Evolutionary conservation across 1,140 invertebrate species (phyloP).

Genomic region (Portunus trituberculatus): DNA sequence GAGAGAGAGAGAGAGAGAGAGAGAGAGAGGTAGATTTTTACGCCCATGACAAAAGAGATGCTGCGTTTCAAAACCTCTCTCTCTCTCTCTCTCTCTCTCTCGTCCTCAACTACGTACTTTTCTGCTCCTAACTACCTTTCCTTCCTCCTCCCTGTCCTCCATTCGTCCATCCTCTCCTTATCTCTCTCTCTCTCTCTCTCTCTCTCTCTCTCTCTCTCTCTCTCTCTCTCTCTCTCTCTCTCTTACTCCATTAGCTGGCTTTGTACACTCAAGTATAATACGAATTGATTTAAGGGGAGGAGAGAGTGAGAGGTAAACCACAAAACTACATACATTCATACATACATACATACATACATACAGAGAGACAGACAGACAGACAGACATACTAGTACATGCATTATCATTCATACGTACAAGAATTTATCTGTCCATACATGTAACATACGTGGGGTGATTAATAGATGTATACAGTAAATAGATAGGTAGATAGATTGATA

Average conservation of each 20-base stretch:
- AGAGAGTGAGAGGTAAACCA: too few relatives aligned
- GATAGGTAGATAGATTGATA: too few relatives aligned
- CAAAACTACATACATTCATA: neutral
- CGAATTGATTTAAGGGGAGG: too few relatives aligned
- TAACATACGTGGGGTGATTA: too few relatives aligned
- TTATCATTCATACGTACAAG: neutral
- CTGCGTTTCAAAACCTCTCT: too few relatives aligned
- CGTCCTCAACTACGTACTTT: too few relatives aligned
- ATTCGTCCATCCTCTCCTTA: neutral
- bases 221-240: neutral
- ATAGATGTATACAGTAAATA: too few relatives aligned
- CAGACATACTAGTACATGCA: neutral
- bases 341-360: neutral
- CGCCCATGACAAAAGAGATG: too few relatives aligned
- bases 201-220: conserved; percentile 38
- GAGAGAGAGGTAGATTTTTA: neutral
- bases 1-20: too few relatives aligned
- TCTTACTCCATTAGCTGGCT: neutral
- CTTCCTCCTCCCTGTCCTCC: neutral
- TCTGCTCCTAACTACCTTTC: neutral
- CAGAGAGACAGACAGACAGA: neutral
- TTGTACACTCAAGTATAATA: too few relatives aligned
- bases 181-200: conserved; percentile 8
- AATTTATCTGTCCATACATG: neutral
- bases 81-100: too few relatives aligned